Percentiles rank a stretch among this genome's conserved stretches.
Conservation (phyloP, 1,140 invertebrate species). For the Planococcus citri region DNA sequence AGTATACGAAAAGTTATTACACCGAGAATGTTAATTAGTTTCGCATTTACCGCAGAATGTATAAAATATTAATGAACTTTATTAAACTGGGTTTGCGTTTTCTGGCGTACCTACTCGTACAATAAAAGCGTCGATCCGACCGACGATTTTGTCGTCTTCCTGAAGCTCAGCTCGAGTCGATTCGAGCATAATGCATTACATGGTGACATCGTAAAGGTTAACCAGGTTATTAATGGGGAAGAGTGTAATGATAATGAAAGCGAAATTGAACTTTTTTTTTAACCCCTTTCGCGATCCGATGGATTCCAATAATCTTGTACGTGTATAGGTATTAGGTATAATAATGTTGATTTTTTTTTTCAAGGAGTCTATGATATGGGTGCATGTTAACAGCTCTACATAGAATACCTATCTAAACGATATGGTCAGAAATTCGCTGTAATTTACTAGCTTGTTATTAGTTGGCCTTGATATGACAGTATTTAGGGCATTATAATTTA, state of each 20-base stretch:
- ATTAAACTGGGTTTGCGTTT: background rate
- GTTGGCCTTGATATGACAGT: background rate
- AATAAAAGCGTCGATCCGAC: background rate
- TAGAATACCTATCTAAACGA: too few relatives aligned
- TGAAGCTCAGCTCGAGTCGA: background rate
- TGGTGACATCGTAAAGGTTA: background rate
- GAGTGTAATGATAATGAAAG: background rate
- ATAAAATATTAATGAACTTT: background rate
- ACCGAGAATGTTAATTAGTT: background rate
- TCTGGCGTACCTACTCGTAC: background rate
- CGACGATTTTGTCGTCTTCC: background rate
- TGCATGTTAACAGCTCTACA: too few relatives aligned
- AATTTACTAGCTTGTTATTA: background rate
- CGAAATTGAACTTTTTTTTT: background rate
- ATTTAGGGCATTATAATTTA: background rate
- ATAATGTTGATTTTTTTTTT: too few relatives aligned
- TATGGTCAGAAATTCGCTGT: too few relatives aligned
- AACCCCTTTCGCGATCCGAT: too few relatives aligned
- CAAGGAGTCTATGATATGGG: too few relatives aligned
- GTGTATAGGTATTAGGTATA: too few relatives aligned
- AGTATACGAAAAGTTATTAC: too few relatives aligned
- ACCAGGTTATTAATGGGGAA: background rate
- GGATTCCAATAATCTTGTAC: too few relatives aligned
- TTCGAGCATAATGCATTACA: too few relatives aligned
- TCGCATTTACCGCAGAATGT: background rate